Evolutionary conservation across 2,888 invertebrate species (phyloP).

Genomic region (Alentia gelatinosa): DNA sequence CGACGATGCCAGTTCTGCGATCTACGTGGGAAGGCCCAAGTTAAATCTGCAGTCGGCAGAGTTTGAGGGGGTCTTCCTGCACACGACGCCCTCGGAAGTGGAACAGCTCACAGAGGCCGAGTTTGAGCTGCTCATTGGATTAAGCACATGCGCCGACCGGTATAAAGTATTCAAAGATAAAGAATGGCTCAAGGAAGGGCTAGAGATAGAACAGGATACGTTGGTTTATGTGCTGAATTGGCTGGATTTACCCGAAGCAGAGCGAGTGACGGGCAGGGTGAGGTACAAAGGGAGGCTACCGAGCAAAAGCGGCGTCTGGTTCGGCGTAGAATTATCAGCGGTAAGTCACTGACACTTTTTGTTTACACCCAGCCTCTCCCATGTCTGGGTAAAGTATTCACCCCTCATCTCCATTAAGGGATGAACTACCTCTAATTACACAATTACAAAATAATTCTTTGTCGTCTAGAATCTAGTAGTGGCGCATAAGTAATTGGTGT

Average conservation of each 20-base stretch:
- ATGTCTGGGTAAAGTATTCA: too few relatives aligned
- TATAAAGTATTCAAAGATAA: conserved; percentile 56
- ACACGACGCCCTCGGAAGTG: conserved; percentile 56
- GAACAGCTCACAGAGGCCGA: conserved; percentile 49
- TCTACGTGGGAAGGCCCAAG: background rate
- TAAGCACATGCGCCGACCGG: conserved; percentile 62
- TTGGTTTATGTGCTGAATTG: conserved; percentile 55
- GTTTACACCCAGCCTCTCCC: too few relatives aligned
- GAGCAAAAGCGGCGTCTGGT: conserved; percentile 32
- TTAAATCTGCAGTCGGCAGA: conserved; percentile 56
- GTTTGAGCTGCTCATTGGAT: conserved; percentile 56
- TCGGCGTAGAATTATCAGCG: conserved; percentile 55
- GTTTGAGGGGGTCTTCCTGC: conserved; percentile 53
- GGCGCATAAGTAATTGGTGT: too few relatives aligned
- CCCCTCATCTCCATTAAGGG: too few relatives aligned
- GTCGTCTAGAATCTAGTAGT: too few relatives aligned
- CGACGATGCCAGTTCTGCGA: background rate
- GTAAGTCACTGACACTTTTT: background rate
- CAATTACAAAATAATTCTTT: too few relatives aligned
- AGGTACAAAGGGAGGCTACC: conserved; percentile 47
- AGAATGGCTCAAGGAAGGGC: conserved; percentile 53
- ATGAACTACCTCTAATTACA: too few relatives aligned
- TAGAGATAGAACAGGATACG: conserved; percentile 49
- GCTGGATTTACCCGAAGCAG: conserved; percentile 34
- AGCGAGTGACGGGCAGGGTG: conserved; percentile 45